Base-by-base conservation (phyloP, 2,113 vertebrate species). In the Oryzias woworae region DNA sequence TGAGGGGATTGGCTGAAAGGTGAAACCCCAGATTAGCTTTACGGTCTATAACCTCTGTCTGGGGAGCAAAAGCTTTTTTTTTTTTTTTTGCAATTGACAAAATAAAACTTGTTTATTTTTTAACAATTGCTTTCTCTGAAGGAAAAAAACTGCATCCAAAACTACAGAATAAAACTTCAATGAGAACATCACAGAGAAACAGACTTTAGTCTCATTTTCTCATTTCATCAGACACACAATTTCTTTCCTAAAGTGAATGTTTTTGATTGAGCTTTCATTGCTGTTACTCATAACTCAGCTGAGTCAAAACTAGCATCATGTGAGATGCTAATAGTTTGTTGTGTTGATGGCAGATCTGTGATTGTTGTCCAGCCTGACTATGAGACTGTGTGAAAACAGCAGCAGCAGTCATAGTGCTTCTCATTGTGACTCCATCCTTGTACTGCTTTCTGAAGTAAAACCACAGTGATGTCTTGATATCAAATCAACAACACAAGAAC, bases 111-210 rank as follows among this genome's bases (percentile, higher is more conserved):
- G n/a, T n/a, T n/a, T n/a, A n/a, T n/a, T n/a, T n/a, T n/a, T n/a
- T n/a, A n/a, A n/a, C 77, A 60, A 82, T 68, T 75, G 81, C 73
- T 74, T 68, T 71, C 82, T 91, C 90, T 91, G 82, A 90, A 88
- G 87, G 73, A 41, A 53, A 78, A 78, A 85, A 87, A 87, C 83
- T 75, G 72, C 75, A 42, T 77, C 74, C 44, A 73, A 77, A 84
- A 43, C 83, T 84, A 84, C 69, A 69, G 83, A 90, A 90, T 87
- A 81, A 78, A 87, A 88, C 20, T 20, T 20, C 20, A 20, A 20
- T 20, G 20, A 26, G 26, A 26, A 26, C 26, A 26, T 3, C 26
- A 3, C 26, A 26, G 26, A 26, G 5, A 26, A 26, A 26, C 26
- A 26, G 20, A 20, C 20, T 20, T 20, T 20, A 20, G 20, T 26